Evolutionary conservation across 2,888 invertebrate species (phyloP), one percentile per base, ranked within the genome.

Genomic region (Mesorhabditis belari): DNA sequence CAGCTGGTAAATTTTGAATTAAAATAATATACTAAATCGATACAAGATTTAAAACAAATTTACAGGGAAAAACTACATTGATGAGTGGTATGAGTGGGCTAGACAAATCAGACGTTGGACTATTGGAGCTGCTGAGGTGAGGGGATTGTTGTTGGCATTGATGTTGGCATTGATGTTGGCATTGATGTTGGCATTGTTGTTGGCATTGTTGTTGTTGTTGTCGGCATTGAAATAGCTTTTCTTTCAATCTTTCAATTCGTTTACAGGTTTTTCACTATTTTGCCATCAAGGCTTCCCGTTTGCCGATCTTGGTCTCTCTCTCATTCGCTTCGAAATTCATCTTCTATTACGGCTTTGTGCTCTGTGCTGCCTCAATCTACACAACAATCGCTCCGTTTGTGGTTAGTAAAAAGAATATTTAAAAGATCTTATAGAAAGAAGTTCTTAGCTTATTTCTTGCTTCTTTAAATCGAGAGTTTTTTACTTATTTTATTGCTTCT

Each of bases 31-130:
- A 67, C 51, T 21, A n/a, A n/a, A n/a, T n/a, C n/a, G n/a, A n/a
- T n/a, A n/a, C n/a, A n/a, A n/a, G n/a, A n/a, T n/a, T n/a, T 51
- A n/a, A 19, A 19, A 19, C 12, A 51, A 54, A 54, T 27, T 5
- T 25, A 55, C 53, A 63, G 71, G 71, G 6, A 61, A 64, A 55
- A 64, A 62, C 53, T 75, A 75, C 50, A 49, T 68, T 17, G 69
- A 75, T 57, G 77, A 77, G 55, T 68, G 77, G 66, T 73, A 74
- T 27, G 77, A 77, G 57, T 77, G 77, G 77, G 77, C 77, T 5
- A 66, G 77, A 24, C 77, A 77, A 56, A 70, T 74, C 28, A 59
- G 77, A 51, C 54, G 77, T 29, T 77, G 77, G 77, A 77, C 77
- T 21, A 77, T 77, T 55, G 77, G 77, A 49, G 77, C 77, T 6